Evolutionary conservation across 2,888 invertebrate species (phyloP), one percentile per base, ranked within the genome.

Genomic region (Dynastes maya): DNA sequence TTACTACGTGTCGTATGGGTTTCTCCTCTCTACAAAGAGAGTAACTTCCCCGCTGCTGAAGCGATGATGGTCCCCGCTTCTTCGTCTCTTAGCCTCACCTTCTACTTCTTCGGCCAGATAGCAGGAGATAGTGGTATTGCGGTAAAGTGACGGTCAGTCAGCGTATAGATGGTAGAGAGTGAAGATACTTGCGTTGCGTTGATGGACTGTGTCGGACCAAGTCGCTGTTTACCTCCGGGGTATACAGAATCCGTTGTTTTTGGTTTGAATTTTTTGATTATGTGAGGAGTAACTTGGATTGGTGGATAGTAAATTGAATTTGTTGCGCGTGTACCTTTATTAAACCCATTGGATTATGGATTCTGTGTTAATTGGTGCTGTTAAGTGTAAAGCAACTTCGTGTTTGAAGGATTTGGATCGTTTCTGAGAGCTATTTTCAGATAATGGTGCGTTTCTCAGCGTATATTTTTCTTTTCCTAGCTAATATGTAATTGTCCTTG

Each of bases 11-110:
- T 55, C n/a, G 55, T 55, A n/a, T 22, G 22, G 55, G 45, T 45
- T 37, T 83, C 83, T 84, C 82, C 81, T 82, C 82, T 67, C n/a
- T 67, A 37, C 67, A 82, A 82, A 82, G 80, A 16, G 37, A 9
- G 16, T 16, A 32, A 22, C 55, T 45, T 45, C 55, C 55, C 55
- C 55, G n/a, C 55, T 22, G 55, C 22, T 3, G 6, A n/a, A 40
- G 37, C 37, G 65, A 40, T 22, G 65, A 65, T 13, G 65, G 53
- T 53, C 55, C 68, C 68, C 63, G 51, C 76, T 64, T 77, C 53
- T 68, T 22, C 16, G 29, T 51, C 16, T 58, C 72, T 72, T 72
- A 81, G 79, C 55, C 55, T 55, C 11, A 45, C 45, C 45, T 45
- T 45, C 45, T 53, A 11, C n/a, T 55, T 76, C 78, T 79, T 78